Conservation (phyloP, 2,797 vertebrate species). For the Microctenopoma stevenorrisi region DNA sequence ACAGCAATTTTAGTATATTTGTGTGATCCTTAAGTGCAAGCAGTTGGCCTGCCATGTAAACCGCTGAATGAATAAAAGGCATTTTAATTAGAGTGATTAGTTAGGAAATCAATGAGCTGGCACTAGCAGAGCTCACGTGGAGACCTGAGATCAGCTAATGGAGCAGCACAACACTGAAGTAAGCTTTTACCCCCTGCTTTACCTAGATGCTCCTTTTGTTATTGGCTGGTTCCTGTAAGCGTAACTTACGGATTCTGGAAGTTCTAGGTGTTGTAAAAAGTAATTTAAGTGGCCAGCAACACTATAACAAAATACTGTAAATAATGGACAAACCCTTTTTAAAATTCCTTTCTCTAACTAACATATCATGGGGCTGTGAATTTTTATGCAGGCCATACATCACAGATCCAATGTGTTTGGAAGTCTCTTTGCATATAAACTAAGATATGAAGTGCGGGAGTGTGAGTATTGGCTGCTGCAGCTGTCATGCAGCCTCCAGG, state of each 20-base stretch:
- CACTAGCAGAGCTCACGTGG: slow-evolving; percentile 67
- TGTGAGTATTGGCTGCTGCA: slow-evolving; percentile 69
- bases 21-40: slow-evolving; percentile 63
- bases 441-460: slow-evolving; percentile 67
- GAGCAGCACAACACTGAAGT: slow-evolving; percentile 63
- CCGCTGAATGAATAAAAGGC: slow-evolving; percentile 77
- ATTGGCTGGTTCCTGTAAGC: slow-evolving; percentile 35
- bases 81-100: slow-evolving; percentile 81
- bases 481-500: slow-evolving; percentile 72
- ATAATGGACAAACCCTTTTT: slow-evolving; percentile 16
- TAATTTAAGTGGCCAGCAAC: slow-evolving; percentile 18
- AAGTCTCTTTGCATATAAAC: slow-evolving; percentile 77
- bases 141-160: slow-evolving; percentile 71
- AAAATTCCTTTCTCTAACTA: neutral
- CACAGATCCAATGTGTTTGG: slow-evolving; percentile 56
- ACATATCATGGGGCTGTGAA: slow-evolving; percentile 25
- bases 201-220: slow-evolving; percentile 47
- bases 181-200: slow-evolving; percentile 51
- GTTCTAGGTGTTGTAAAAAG: slow-evolving; percentile 29
- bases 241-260: slow-evolving; percentile 36
- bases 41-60: slow-evolving; percentile 67
- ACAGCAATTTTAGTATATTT: slow-evolving; percentile 54
- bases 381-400: slow-evolving; percentile 44
- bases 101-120: slow-evolving; percentile 80
- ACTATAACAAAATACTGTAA: slow-evolving; percentile 11